Evolutionary conservation across 2,797 vertebrate species (phyloP), one percentile per base, ranked within the genome.

Genomic region (Melanogrammus aeglefinus): DNA sequence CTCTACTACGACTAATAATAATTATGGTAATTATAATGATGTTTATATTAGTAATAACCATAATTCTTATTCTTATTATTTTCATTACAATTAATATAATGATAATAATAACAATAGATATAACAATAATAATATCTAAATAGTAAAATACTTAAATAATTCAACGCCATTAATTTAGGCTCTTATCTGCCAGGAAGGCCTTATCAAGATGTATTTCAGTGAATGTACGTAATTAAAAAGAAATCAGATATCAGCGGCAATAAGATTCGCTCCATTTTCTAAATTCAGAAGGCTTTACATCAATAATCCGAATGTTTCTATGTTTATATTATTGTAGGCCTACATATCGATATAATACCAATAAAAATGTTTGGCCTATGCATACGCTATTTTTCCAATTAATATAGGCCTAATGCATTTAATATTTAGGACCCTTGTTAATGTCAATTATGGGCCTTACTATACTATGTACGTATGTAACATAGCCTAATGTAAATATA

Each of bases 211-310:
- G 9, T 27, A 27, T 27, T 69, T 69, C 63, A 69, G n/a, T 63
- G 57, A n/a, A 24, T 1, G 57, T 63, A 57, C 51, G 4, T 2
- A 63, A n/a, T 63, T 69, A 69, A 69, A 69, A n/a, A n/a, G 57
- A 63, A 63, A 63, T 63, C 57, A 63, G 51, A 57, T 57, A 57
- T n/a, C 51, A n/a, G 51, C 51, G 57, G n/a, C n/a, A 66, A 66
- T 66, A 24, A 24, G n/a, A 66, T 66, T 66, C 8, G 57, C 57
- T 6, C 57, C 21, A n/a, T 66, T 66, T 66, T n/a, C 7, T 66
- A 24, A 66, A 66, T 66, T 66, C n/a, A 66, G 63, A 63, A 63
- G 18, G 57, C 13, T 66, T 7, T 24, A 66, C 3, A 7, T 66
- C 51, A 24, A 8, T n/a, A n/a, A 69, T 10, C 2, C 27, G 27